phyloP scores from a whole-genome alignment of 2,888 invertebrate species.

The Dromius quadrimaculatus region DNA sequence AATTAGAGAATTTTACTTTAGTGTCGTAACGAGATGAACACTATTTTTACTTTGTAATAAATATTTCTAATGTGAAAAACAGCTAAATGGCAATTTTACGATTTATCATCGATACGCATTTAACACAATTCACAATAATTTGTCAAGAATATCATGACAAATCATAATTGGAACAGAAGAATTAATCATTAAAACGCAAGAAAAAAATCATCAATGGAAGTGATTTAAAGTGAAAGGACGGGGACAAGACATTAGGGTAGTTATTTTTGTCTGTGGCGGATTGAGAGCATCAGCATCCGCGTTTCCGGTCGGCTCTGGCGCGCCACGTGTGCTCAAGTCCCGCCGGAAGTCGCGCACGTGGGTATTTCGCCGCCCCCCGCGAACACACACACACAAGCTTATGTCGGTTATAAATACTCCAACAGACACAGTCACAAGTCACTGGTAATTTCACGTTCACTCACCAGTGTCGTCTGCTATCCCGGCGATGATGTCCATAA shows the following conservation, averaged over 20 bases:
- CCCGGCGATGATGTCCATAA: constrained; percentile 67
- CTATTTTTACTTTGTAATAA: too few relatives aligned
- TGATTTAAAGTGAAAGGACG: too few relatives aligned
- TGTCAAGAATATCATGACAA: too few relatives aligned
- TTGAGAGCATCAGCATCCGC: constrained; percentile 38
- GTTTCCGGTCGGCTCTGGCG: constrained; percentile 52
- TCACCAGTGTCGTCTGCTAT: constrained; percentile 68
- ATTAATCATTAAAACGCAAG: too few relatives aligned
- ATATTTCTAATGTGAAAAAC: too few relatives aligned
- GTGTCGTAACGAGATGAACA: too few relatives aligned
- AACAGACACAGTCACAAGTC: not conserved
- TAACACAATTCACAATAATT: too few relatives aligned
- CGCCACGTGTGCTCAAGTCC: constrained; percentile 57
- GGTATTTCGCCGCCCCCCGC: constrained; percentile 44
- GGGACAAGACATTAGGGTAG: constrained; percentile 9
- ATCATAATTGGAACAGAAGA: too few relatives aligned
- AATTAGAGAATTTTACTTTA: too few relatives aligned
- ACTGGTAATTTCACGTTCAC: constrained; percentile 53
- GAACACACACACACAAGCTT: constrained; percentile 14
- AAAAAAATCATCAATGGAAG: too few relatives aligned
- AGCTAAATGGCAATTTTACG: too few relatives aligned
- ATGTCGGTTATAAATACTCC: constrained; percentile 16
- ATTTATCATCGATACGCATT: too few relatives aligned
- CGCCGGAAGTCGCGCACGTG: constrained; percentile 56
- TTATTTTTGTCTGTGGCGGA: constrained; percentile 23